Evolutionary conservation across 2,888 invertebrate genomes (phyloP), one percentile per base, ranked within the genome.

Genomic region (Epinotia ramella): DNA sequence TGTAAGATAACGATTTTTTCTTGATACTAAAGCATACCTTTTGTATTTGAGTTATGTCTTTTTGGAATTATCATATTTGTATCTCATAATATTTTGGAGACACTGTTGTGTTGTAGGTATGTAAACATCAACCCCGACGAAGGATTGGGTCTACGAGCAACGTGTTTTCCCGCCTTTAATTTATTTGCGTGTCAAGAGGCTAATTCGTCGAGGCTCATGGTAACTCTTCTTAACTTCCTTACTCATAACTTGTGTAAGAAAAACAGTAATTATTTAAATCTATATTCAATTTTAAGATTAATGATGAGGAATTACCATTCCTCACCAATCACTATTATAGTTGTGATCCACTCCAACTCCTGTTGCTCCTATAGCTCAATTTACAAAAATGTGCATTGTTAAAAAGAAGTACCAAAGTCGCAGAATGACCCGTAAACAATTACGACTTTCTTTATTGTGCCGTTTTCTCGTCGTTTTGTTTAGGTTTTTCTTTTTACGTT

Each of bases 401-500:
- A 60, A 64, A 68, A 18, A 57, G 44, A 70, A 67, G 62, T 76
- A 77, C 77, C 77, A 78, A 79, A 71, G 73, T 65, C 73, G n/a
- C 66, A 67, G 77, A 81, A 81, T 78, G 73, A 80, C 76, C 80
- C 74, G 78, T 78, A 65, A 78, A 79, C 80, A 81, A 80, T 81
- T 80, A 80, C 78, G 79, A 66, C 78, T 76, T 75, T 78, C 71
- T 80, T 80, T 79, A 81, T 78, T 74, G 80, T 73, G 78, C 78
- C 78, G 78, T 79, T 81, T 79, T 76, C 77, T 79, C 78, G 74
- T 71, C 76, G 78, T 79, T 82, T 81, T 82, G 79, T 81, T 80
- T 78, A 73, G 73, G 60, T 76, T 78, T 74, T 73, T 78, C 80
- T 81, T 81, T 81, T 80, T 80, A 80, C 76, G 79, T 79, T 79